Evolutionary conservation across 2,888 invertebrate genomes (phyloP).

Genomic region (Drosophila fungiperda): DNA sequence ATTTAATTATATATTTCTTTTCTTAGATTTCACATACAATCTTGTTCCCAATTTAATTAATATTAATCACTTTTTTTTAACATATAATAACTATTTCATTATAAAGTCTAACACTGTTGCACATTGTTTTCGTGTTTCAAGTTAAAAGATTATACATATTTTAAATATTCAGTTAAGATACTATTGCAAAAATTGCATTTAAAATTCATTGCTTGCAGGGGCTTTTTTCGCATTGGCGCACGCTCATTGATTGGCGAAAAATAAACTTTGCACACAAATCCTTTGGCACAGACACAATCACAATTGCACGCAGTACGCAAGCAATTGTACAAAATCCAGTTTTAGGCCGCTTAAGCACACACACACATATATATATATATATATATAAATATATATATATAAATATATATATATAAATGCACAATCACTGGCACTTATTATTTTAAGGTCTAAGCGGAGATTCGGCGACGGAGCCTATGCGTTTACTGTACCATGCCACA

Average conservation of each 20-base stretch:
- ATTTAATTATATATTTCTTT: constrained; percentile 1
- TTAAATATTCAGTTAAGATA: constrained; percentile 2
- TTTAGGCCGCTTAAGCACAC: constrained; percentile 36
- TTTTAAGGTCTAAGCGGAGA: constrained; percentile 41
- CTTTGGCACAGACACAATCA: constrained; percentile 51
- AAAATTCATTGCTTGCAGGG: constrained; percentile 11
- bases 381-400: constrained; percentile 6
- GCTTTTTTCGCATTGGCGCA: constrained; percentile 27
- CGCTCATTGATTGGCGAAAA: constrained; percentile 47
- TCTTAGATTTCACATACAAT: background rate
- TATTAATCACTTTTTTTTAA: background rate
- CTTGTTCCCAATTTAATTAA: background rate
- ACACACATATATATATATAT: constrained; percentile 11
- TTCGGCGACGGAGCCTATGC: constrained; percentile 57
- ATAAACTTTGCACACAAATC: constrained; percentile 53
- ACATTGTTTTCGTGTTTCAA: background rate
- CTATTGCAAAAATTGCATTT: constrained; percentile 4
- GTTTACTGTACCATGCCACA: constrained; percentile 84
- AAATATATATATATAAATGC: constrained; percentile 19
- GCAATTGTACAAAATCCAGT: constrained; percentile 74
- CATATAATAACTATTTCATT: background rate
- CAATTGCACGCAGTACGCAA: constrained; percentile 42
- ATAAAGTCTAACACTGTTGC: background rate
- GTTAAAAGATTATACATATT: background rate
- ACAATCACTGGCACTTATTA: constrained; percentile 42